Conservation (phyloP, 2,888 invertebrate species). For the Zygogramma bicolorata region DNA sequence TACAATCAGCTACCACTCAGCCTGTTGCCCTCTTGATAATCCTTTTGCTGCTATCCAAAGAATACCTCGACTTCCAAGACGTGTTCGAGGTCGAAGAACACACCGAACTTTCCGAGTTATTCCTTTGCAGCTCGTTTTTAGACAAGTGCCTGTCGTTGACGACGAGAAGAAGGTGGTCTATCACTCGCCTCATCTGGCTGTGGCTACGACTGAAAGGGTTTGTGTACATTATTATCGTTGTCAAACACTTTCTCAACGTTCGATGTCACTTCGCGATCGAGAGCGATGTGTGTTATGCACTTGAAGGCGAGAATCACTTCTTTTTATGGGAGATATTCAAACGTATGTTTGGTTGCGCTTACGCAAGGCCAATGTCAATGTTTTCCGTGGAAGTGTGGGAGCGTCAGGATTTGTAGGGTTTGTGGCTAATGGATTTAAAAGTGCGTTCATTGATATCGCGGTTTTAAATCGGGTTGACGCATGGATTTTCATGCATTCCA, state of each 20-base stretch:
- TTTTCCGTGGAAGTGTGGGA: conserved; percentile 5
- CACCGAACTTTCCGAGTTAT: conserved; percentile 41
- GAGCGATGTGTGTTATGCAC: neutral
- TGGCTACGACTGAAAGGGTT: conserved; percentile 80
- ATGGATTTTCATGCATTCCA: neutral
- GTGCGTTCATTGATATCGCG: neutral
- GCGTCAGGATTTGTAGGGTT: neutral
- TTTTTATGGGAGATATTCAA: conserved; percentile 6
- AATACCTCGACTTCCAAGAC: conserved; percentile 30
- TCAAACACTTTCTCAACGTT: neutral
- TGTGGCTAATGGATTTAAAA: neutral
- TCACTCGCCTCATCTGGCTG: conserved; percentile 75
- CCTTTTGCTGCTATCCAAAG: conserved; percentile 33
- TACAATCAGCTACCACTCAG: neutral
- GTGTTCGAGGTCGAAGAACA: conserved; percentile 40
- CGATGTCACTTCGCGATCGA: neutral
- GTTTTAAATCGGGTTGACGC: neutral
- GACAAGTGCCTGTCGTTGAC: conserved; percentile 42
- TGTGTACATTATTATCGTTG: conserved; percentile 71
- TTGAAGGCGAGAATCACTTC: neutral
- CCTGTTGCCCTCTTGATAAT: neutral
- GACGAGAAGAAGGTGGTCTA: conserved; percentile 74
- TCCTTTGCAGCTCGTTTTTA: conserved; percentile 43
- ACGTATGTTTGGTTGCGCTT: no score
- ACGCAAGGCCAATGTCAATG: conserved; percentile 19